These are phyloP conservation scores for Ylistrum balloti DNA, from an alignment of 1,140 invertebrate genomes.

Conservation along the genomic window DNA sequence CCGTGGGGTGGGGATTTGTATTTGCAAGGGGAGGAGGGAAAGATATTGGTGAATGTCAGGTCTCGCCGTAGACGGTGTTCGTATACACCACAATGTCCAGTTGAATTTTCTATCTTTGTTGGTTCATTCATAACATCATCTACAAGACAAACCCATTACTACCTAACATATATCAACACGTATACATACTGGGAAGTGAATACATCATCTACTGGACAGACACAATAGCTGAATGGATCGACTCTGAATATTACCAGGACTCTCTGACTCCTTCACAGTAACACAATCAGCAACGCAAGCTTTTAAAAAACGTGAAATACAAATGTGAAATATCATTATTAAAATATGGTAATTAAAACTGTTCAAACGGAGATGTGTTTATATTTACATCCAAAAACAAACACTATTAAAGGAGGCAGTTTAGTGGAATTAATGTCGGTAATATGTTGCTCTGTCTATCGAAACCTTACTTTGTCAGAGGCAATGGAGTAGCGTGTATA, in stretches of 20 bases:
- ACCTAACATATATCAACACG: neutral
- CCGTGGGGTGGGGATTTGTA: neutral
- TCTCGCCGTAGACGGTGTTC: neutral
- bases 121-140: neutral
- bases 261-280: neutral
- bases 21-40: neutral
- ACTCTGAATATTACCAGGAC: neutral
- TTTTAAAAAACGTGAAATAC: no score
- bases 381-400: no score
- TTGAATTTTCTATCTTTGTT: neutral
- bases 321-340: no score
- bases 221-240: neutral
- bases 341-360: no score
- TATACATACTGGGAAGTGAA: neutral
- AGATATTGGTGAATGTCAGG: neutral
- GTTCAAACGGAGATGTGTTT: no score
- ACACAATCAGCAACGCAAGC: neutral
- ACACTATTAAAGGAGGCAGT: no score
- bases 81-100: constrained; percentile 7
- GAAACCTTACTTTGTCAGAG: no score
- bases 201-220: neutral
- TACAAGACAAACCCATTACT: neutral
- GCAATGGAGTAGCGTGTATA: no score
- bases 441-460: no score
- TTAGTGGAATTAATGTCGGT: no score